These are phyloP conservation scores for Scolopax bukidnonensis DNA, from an alignment of 2,797 vertebrate genomes.

Conservation along the genomic window DNA sequence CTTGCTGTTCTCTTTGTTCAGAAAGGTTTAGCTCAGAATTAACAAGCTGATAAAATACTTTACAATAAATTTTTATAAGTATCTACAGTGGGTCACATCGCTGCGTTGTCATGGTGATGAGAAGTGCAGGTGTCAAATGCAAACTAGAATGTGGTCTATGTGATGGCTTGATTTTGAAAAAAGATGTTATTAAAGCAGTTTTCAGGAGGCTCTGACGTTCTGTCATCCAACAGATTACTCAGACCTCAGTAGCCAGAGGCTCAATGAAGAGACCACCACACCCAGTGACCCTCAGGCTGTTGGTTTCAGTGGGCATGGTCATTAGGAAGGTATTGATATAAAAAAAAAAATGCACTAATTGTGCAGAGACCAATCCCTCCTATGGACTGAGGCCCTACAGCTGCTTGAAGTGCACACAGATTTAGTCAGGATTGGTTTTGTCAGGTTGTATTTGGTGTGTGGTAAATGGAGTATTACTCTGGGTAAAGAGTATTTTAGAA, in stretches of 20 bases:
- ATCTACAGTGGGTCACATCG: background rate
- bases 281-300: background rate
- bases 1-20: constrained; percentile 16
- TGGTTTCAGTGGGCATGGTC: background rate
- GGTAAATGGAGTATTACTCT: background rate
- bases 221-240: background rate
- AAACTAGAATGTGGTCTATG: background rate
- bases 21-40: background rate
- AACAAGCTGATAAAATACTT: constrained; percentile 10
- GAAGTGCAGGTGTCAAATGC: constrained; percentile 9
- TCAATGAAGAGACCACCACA: background rate
- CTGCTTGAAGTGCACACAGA: background rate
- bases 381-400: background rate
- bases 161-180: background rate
- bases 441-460: background rate
- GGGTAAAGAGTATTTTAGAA: background rate
- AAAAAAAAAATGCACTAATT: background rate
- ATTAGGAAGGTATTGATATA: background rate
- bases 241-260: background rate
- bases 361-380: background rate
- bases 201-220: background rate
- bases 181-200: background rate
- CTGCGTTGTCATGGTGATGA: constrained; percentile 65
- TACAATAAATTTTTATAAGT: background rate
- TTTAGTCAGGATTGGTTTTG: background rate